A percentile compares a stretch with the other conserved stretches of the same genome.
phyloP scores from a whole-genome alignment of 2,888 invertebrate species.

The Matsumyia berberina region DNA sequence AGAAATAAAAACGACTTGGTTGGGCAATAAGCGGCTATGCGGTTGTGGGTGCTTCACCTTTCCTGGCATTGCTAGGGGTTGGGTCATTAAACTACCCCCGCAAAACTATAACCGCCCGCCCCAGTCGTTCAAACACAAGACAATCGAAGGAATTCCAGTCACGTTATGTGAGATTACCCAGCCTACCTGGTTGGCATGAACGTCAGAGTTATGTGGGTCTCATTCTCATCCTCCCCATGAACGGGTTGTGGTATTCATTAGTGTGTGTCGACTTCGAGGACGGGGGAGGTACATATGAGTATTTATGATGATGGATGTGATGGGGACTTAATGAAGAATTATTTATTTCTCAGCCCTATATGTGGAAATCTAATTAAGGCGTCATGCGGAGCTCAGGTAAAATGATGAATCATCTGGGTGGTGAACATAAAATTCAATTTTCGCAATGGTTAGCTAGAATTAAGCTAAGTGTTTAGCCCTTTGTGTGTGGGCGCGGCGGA shows the following conservation, averaged over 20 bases:
- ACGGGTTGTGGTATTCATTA: constrained; percentile 38
- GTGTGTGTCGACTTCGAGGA: neutral
- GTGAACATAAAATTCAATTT: constrained; percentile 37
- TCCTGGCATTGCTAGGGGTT: neutral
- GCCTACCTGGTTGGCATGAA: constrained; percentile 26
- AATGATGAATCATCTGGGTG: constrained; percentile 31
- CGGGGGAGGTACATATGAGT: neutral
- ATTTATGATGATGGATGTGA: constrained; percentile 48
- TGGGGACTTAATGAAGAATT: constrained; percentile 62
- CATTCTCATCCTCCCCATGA: neutral
- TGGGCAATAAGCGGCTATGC: neutral
- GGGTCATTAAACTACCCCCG: neutral
- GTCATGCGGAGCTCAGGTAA: constrained; percentile 28
- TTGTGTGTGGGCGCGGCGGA: neutral
- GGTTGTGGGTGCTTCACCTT: constrained; percentile 10
- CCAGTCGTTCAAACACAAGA: neutral
- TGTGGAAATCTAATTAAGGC: constrained; percentile 57
- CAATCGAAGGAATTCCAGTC: constrained; percentile 28
- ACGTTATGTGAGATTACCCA: constrained; percentile 25
- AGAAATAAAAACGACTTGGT: constrained; percentile 8
- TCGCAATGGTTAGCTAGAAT: constrained; percentile 14
- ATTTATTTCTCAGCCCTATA: constrained; percentile 39
- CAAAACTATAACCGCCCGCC: neutral
- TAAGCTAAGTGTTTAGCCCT: neutral
- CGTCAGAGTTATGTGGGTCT: neutral